Base-by-base conservation (phyloP, 2,888 invertebrate genomes). In the Platerodrilus igneus region DNA sequence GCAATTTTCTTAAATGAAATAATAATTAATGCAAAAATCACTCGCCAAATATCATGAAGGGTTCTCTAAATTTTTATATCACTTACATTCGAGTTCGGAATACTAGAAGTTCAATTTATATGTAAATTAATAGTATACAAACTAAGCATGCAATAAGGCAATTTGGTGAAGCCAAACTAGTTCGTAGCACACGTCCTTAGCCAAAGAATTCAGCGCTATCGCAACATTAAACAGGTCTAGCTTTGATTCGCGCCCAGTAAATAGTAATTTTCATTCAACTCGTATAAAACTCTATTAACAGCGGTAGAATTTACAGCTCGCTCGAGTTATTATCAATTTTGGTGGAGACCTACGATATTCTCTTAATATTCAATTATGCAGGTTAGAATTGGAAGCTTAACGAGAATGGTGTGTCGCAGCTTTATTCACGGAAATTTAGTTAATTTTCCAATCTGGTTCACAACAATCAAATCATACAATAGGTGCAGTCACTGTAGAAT, bases 401-500 rank as follows among this genome's bases (percentile, higher is more conserved):
- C 32, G 11, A 31, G 17, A 32, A 25, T 11, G 39, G 48, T 42
- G 23, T 34, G 50, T 50, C 47, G 45, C 30, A 40, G 42, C 36
- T 40, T 19, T 36, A 37, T 39, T 38, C 43, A 39, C 37, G 30
- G 34, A 47, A 38, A 48, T 51, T 47, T 51, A 59, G 60, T 63
- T 63, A 62, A 62, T 63, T 64, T 63, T 63, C 62, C 62, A 62
- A 63, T 63, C 61, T 62, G 59, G 56, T 60, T 58, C 59, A 63
- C 64, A 63, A 60, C 60, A 64, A 63, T 63, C 62, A 59, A 56
- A 54, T 52, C 50, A 47, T 55, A 62, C 58, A 64, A 63, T 63
- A 60, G 59, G 55, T 57, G 58, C 58, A 57, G 60, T 55, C 54
- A 51, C 56, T 50, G 47, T 50, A 51, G 50, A 51, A 54, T 51